Evolutionary conservation across 2,888 invertebrate species (phyloP).

Genomic region (Timandra comae): DNA sequence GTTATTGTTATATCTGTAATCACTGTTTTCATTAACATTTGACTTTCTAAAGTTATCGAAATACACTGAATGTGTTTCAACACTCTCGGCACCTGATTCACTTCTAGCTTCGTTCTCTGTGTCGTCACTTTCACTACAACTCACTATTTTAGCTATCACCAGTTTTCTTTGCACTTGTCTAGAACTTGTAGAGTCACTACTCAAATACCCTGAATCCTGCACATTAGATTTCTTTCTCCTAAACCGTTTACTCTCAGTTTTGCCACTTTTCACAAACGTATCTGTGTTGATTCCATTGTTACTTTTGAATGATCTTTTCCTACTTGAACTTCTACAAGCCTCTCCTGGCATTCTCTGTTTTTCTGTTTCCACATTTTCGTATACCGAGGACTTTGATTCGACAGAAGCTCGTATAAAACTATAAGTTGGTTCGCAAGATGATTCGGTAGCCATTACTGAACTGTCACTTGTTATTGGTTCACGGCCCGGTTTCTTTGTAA

Average conservation of each 20-base stretch:
- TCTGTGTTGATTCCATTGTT: constrained; percentile 46
- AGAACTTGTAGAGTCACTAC: constrained; percentile 85
- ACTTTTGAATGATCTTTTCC: constrained; percentile 33
- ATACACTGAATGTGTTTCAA: constrained; percentile 91
- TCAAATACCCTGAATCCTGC: constrained; percentile 90
- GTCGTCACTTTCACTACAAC: constrained; percentile 86
- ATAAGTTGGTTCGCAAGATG: constrained; percentile 42
- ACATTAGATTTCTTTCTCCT: constrained; percentile 60
- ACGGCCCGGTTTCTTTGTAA: constrained; percentile 39
- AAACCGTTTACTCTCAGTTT: constrained; percentile 44
- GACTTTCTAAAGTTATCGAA: constrained; percentile 83
- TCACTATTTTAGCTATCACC: constrained; percentile 69
- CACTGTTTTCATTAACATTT: constrained; percentile 36
- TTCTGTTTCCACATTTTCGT: constrained; percentile 50
- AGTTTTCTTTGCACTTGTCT: constrained; percentile 58
- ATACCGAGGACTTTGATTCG: constrained; percentile 68
- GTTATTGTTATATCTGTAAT: constrained; percentile 27
- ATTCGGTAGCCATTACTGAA: constrained; percentile 36
- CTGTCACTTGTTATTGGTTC: constrained; percentile 32
- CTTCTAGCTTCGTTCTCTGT: constrained; percentile 88
- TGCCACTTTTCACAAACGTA: constrained; percentile 54
- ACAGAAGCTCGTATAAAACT: constrained; percentile 72
- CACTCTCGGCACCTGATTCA: constrained; percentile 91
- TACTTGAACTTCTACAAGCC: constrained; percentile 37
- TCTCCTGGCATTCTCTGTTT: constrained; percentile 30